Base-by-base conservation (phyloP, 2,113 vertebrate species). In the Elachura formosa region DNA sequence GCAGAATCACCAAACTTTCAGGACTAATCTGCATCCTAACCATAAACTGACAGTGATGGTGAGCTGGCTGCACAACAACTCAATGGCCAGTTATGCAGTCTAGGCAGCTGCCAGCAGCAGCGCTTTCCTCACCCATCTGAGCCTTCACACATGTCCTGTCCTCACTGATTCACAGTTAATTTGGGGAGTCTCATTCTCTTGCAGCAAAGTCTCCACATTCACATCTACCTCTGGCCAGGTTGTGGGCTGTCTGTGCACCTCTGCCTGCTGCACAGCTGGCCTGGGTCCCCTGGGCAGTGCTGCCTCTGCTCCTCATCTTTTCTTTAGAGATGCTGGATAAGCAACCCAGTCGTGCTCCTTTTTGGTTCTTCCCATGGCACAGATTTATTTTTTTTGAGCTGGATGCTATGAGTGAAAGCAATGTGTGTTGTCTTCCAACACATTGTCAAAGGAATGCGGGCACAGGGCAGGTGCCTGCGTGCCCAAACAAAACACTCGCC, bases 271-370 rank as follows among this genome's bases (percentile, higher is more conserved):
- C 55, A 56, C 23, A 87, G 49, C 81, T 80, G 51, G 59, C 36
- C 31, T 24, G 48, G 58, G 29, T 16, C 31, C 24, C 55, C 41
- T 10, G 23, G 19, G 5, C 71, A 19, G 84, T 80, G 75, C 48
- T 95, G 77, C 84, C 95, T 87, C 40, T 56, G 81, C 45, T 94
- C 58, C 51, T 11, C 52, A 29, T 51, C 72, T 76, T 86, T 83
- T 86, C 63, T 92, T 94, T 79, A 46, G 84, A 75, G 73, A 96
- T 34, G 78, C 58, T 64, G 28, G 75, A 45, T 48, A 74, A 90
- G 62, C 18, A 66, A 93, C 33, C 29, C 58, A 78, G 36, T 74
- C 81, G 54, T 46, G 66, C 69, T 94, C 84, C 52, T 91, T 94
- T 94, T 75, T 76, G 43, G 67, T 92, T 92, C 89, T 92, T 87